A percentile compares a stretch with the other conserved stretches of the same genome.
phyloP scores from a whole-genome alignment of 1,140 invertebrate genomes.

The Oncopodura yosiiana region DNA sequence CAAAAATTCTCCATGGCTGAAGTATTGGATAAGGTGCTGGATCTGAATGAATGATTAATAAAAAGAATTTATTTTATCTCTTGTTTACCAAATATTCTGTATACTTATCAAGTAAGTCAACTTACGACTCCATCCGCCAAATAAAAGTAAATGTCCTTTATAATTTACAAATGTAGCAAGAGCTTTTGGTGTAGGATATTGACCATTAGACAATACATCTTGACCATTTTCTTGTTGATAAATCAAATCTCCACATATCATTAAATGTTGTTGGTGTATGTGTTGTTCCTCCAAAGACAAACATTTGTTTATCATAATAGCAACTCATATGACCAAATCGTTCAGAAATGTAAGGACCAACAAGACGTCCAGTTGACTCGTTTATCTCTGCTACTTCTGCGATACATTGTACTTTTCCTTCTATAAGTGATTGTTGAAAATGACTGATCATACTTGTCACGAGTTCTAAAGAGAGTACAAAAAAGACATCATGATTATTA shows the following conservation, averaged over 20 bases:
- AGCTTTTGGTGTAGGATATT: conserved; percentile 91
- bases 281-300: conserved; percentile 60
- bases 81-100: not conserved
- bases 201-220: conserved; percentile 68
- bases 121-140: conserved; percentile 94
- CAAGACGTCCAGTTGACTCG: not conserved
- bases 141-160: conserved; percentile 72
- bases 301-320: conserved; percentile 31
- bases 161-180: conserved; percentile 82
- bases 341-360: conserved; percentile 23
- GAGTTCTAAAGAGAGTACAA: conserved; percentile 14
- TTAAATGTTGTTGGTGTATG: conserved; percentile 90
- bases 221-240: conserved; percentile 71
- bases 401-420: conserved; percentile 28
- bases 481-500: conserved; percentile 8
- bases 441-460: conserved; percentile 9
- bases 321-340: conserved; percentile 35
- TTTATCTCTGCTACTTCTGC: not conserved
- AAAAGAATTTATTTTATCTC: not conserved
- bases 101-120: conserved; percentile 39
- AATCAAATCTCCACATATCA: conserved; percentile 88
- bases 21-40: conserved; percentile 81
- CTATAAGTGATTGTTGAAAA: conserved; percentile 27
- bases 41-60: too few relatives aligned
- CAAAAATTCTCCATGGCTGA: conserved; percentile 71